These are phyloP conservation scores for Aethes cnicana DNA, from an alignment of 2,888 invertebrate genomes.

Conservation along the genomic window DNA sequence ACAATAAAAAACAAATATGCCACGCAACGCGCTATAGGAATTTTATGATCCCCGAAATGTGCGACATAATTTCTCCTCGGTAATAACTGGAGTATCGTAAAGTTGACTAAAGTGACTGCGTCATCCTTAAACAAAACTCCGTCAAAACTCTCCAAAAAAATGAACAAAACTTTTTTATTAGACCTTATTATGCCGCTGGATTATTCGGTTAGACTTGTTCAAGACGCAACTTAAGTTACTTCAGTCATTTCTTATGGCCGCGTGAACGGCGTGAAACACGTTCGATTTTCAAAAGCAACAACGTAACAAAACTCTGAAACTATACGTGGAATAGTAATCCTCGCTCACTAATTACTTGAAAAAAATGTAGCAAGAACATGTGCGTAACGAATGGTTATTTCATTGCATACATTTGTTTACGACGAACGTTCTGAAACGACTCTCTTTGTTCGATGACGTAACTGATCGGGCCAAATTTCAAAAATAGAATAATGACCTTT, in stretches of 20 bases:
- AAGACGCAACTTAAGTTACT: conserved; percentile 10
- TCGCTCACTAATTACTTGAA: conserved; percentile 19
- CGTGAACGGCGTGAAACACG: conserved; percentile 4
- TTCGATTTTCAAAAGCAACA: neutral
- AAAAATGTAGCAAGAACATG: conserved; percentile 46
- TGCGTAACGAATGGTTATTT: conserved; percentile 51
- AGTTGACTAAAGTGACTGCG: conserved; percentile 28
- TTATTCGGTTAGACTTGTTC: conserved; percentile 14
- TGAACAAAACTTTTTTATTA: conserved; percentile 23
- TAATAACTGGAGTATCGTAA: conserved; percentile 46
- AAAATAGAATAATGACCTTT: conserved; percentile 73
- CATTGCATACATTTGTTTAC: conserved; percentile 59
- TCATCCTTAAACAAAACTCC: conserved; percentile 17
- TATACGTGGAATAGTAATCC: neutral
- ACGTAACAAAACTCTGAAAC: neutral
- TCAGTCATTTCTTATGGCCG: conserved; percentile 18
- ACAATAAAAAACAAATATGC: conserved; percentile 57
- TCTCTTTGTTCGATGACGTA: conserved; percentile 68
- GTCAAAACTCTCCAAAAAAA: conserved; percentile 13
- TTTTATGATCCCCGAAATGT: conserved; percentile 40
- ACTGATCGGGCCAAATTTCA: conserved; percentile 55
- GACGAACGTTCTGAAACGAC: conserved; percentile 53
- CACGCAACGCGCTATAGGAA: conserved; percentile 33
- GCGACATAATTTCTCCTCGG: conserved; percentile 45
- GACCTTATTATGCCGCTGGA: conserved; percentile 14